Evolutionary conservation across 2,797 vertebrate genomes (phyloP).

Genomic region (Sebastes steindachneri): DNA sequence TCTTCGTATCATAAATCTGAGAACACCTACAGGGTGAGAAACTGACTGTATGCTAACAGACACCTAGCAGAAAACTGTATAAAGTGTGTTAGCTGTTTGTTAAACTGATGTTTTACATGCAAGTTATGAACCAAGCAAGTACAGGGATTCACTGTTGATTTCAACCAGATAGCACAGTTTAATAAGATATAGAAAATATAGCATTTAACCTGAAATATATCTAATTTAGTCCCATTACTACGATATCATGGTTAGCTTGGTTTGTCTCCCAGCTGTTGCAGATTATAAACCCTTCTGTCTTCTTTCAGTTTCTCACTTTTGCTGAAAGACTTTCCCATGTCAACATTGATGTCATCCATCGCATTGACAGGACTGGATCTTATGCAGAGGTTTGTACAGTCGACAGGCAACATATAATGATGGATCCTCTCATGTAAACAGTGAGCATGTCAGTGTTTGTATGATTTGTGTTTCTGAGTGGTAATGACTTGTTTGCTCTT

Average conservation of each 20-base stretch:
- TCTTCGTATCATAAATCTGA: slow-evolving; percentile 91
- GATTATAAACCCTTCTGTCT: not conserved
- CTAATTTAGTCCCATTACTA: too few relatives aligned
- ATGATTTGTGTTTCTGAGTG: not conserved
- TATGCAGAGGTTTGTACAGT: slow-evolving; percentile 89
- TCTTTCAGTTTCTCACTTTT: slow-evolving; percentile 94
- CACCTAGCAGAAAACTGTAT: not conserved
- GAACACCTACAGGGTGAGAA: slow-evolving; percentile 91
- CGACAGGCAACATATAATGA: too few relatives aligned
- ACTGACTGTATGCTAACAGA: not conserved
- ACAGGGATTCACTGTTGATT: fast-evolving
- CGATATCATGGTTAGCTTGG: too few relatives aligned
- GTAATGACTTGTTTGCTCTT: not conserved
- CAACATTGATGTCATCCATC: slow-evolving; percentile 96
- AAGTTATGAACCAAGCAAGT: not conserved
- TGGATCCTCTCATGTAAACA: fast-evolving
- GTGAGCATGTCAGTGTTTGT: not conserved
- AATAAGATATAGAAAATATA: not conserved
- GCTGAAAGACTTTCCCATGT: slow-evolving; percentile 94
- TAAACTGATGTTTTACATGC: not conserved
- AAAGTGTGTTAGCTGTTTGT: not conserved
- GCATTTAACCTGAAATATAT: not conserved
- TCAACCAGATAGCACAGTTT: too few relatives aligned
- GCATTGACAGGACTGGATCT: slow-evolving; percentile 93
- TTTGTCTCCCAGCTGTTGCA: not conserved